Percentiles rank a stretch among this genome's conserved stretches.
Evolutionary conservation across 1,140 invertebrate genomes (phyloP).

Genomic region (Neodiprion fabricii): DNA sequence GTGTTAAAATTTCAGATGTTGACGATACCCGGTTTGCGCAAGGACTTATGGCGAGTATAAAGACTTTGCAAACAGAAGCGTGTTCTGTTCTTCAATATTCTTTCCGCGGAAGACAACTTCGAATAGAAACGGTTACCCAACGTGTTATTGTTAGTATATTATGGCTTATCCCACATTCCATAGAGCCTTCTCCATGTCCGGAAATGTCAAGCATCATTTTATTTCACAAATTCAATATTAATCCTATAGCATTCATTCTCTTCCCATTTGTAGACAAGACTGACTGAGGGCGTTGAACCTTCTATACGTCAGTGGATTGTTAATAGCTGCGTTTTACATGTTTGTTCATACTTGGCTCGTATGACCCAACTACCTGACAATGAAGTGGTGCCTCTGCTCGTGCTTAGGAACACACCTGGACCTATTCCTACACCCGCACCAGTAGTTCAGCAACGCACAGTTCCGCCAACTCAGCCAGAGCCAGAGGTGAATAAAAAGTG

Average conservation of each 20-base stretch:
- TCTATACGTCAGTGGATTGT: slow-evolving; percentile 34
- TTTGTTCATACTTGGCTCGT: slow-evolving; percentile 31
- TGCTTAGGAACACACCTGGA: slow-evolving; percentile 33
- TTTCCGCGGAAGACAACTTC: slow-evolving; percentile 33
- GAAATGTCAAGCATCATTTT: not conserved
- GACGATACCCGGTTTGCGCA: slow-evolving; percentile 38
- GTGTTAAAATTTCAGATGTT: slow-evolving; percentile 26
- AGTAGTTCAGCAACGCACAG: slow-evolving; percentile 24
- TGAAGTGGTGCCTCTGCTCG: slow-evolving; percentile 40
- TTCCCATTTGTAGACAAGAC: slow-evolving; percentile 31
- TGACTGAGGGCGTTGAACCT: slow-evolving; percentile 25
- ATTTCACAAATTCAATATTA: not conserved
- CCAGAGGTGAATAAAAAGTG: slow-evolving; percentile 37
- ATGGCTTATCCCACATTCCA: no score
- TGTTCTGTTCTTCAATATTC: slow-evolving; percentile 40
- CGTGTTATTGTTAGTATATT: slow-evolving; percentile 37
- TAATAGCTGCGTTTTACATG: slow-evolving; percentile 29
- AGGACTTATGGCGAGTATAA: slow-evolving; percentile 32
- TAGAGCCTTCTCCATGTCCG: not conserved
- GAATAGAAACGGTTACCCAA: slow-evolving; percentile 35
- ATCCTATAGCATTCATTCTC: not conserved
- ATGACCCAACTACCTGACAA: slow-evolving; percentile 32
- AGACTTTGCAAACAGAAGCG: slow-evolving; percentile 36
- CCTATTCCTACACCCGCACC: slow-evolving; percentile 17
- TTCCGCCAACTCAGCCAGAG: slow-evolving; percentile 27